These are phyloP conservation scores for Lepidocolaptes lacrymiger DNA, from an alignment of 2,797 vertebrate genomes.

Conservation along the genomic window DNA sequence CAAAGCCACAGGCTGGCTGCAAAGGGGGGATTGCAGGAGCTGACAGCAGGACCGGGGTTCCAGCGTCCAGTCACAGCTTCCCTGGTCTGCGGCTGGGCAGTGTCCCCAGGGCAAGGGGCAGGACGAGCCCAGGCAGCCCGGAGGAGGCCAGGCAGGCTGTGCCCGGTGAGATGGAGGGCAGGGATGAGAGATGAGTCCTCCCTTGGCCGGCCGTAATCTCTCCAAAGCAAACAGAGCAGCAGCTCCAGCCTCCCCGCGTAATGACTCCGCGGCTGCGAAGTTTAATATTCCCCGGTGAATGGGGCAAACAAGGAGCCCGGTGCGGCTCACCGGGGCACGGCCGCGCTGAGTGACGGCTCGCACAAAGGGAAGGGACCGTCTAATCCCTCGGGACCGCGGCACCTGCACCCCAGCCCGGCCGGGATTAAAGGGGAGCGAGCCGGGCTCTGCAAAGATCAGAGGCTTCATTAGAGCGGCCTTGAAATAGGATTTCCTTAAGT, in stretches of 20 bases:
- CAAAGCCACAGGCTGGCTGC: accelerated
- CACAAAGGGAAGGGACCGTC: conserved; percentile 23
- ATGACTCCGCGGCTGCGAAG: not conserved
- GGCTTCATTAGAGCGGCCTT: not conserved
- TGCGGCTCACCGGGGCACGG: not conserved
- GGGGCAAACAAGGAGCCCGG: not conserved
- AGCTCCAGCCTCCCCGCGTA: not conserved
- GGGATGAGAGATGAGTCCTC: not conserved
- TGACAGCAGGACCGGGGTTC: not conserved
- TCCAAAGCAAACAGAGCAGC: not conserved
- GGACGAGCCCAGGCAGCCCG: accelerated
- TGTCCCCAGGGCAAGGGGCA: not conserved
- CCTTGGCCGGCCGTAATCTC: not conserved
- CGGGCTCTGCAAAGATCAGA: not conserved
- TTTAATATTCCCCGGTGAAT: not conserved
- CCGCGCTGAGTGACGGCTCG: not conserved
- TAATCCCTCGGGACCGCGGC: conserved; percentile 15
- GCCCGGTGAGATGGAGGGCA: accelerated
- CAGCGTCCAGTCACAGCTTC: not conserved
- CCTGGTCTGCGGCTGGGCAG: accelerated
- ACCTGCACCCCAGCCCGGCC: conserved; percentile 25
- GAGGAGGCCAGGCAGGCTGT: too few relatives aligned
- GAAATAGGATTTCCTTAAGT: conserved; percentile 52
- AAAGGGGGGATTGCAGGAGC: accelerated
- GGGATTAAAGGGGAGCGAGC: not conserved